Evolutionary conservation across 2,797 vertebrate genomes (phyloP).

Genomic region (Danio jaintianensis): DNA sequence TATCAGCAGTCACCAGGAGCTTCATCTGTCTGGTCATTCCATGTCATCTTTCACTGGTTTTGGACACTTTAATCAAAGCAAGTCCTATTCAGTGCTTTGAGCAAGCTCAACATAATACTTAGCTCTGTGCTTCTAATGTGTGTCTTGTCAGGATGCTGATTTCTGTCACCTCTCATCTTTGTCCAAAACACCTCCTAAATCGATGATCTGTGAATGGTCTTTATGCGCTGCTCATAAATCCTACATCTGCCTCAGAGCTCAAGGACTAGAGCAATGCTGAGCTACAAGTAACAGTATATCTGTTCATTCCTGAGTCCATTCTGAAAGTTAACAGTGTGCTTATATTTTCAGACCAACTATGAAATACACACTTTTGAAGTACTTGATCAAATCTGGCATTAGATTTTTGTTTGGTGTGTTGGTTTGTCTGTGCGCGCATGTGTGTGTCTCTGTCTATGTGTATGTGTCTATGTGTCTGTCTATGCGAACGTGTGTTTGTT

Average conservation of each 20-base stretch:
- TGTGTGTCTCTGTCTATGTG: too few relatives aligned
- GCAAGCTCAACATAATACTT: conserved; percentile 25
- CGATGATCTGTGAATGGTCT: conserved; percentile 46
- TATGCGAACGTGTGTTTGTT: too few relatives aligned
- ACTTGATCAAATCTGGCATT: conserved; percentile 4
- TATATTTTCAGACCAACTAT: background rate
- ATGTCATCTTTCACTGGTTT: conserved; percentile 11
- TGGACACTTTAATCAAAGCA: conserved; percentile 24
- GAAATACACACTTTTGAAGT: background rate
- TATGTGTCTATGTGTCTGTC: too few relatives aligned
- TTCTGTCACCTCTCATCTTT: conserved; percentile 43
- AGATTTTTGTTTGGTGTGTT: too few relatives aligned
- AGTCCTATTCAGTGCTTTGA: conserved; percentile 14
- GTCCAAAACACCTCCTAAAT: conserved; percentile 40
- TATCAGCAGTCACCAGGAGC: conserved; percentile 6
- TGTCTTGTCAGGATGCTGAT: conserved; percentile 35
- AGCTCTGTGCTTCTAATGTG: conserved; percentile 9
- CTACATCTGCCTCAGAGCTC: conserved; percentile 4
- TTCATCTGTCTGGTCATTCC: conserved; percentile 10
- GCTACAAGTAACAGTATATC: conserved; percentile 13
- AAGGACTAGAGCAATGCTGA: conserved; percentile 8
- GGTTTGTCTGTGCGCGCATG: too few relatives aligned
- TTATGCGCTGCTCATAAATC: conserved; percentile 43
- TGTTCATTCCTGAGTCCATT: conserved; percentile 21
- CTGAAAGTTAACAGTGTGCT: conserved; percentile 9